Evolutionary conservation across 2,797 vertebrate genomes (phyloP), one percentile per base, ranked within the genome.

Genomic region (Borostomias antarcticus): DNA sequence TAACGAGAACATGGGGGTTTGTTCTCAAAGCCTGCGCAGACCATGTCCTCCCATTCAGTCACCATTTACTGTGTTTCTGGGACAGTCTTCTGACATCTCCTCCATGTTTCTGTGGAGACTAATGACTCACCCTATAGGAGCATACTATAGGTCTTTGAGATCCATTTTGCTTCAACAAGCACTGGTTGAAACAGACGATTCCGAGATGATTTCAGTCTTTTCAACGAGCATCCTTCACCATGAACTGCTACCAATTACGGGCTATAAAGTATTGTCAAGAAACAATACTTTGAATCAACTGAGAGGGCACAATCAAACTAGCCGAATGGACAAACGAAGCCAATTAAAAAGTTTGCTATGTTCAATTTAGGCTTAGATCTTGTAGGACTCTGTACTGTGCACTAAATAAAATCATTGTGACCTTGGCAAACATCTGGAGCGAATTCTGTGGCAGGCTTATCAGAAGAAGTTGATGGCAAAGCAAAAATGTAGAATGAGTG

Each of bases 271-370:
- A 61, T n/a, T 60, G 26, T 30, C 3, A 50, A 51, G 52, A 69
- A 52, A 63, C 29, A 28, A 71, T 65, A 32, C 33, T 61, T 53
- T 9, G 1, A 26, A 54, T 71, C 26, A 66, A 45, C 47, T n/a
- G 30, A 59, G 33, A 37, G 58, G 19, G 59, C 29, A 15, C 30
- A 48, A 60, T 25, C 52, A 45, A 26, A 62, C 74, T 70, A 67
- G 19, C 32, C 2, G 67, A 64, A 88, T 77, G 62, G 74, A 28
- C 17, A 72, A 77, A 37, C 76, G 66, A 82, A 82, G 56, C 51
- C 71, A 78, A 77, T 83, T 21, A 73, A 65, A 73, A 77, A 70
- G 50, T 81, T 68, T 6, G 25, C 68, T 15, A 57, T 57, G 54
- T 68, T 65, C 19, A 69, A 77, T 62, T 80, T 21, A n/a, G 37